phyloP scores from a whole-genome alignment of 2,113 vertebrate species.

The Phyllostomus discolor region DNA sequence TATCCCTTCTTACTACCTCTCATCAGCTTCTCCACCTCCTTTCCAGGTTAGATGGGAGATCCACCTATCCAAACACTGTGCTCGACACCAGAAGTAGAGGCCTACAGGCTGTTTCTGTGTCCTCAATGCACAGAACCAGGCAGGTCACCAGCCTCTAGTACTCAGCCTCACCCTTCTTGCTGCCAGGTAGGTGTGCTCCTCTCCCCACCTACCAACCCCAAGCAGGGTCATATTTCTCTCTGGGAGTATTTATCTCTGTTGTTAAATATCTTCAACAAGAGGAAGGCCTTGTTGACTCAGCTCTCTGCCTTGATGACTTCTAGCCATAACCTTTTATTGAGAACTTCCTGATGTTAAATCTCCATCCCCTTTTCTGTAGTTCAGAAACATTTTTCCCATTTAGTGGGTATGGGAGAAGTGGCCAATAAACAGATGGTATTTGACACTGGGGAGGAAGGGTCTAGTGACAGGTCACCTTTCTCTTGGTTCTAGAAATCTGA shows the following conservation, averaged over 20 bases:
- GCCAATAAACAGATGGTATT: not conserved
- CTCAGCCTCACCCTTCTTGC: not conserved
- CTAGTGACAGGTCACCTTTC: not conserved
- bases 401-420: not conserved
- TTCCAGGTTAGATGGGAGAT: slow-evolving; percentile 39
- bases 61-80: not conserved
- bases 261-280: not conserved
- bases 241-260: not conserved
- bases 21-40: slow-evolving; percentile 19
- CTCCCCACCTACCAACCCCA: not conserved
- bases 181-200: slow-evolving; percentile 29
- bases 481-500: not conserved
- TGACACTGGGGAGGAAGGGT: not conserved
- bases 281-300: not conserved
- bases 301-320: not conserved
- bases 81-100: not conserved
- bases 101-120: not conserved
- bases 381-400: not conserved
- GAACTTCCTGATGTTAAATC: not conserved
- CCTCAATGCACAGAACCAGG: not conserved
- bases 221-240: not conserved
- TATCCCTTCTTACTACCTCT: not conserved
- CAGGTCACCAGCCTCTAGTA: not conserved
- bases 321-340: not conserved
- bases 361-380: not conserved